A percentile compares a stretch with the other conserved stretches of the same genome.
phyloP scores from a whole-genome alignment of 2,113 vertebrate genomes.

The Canis aureus region DNA sequence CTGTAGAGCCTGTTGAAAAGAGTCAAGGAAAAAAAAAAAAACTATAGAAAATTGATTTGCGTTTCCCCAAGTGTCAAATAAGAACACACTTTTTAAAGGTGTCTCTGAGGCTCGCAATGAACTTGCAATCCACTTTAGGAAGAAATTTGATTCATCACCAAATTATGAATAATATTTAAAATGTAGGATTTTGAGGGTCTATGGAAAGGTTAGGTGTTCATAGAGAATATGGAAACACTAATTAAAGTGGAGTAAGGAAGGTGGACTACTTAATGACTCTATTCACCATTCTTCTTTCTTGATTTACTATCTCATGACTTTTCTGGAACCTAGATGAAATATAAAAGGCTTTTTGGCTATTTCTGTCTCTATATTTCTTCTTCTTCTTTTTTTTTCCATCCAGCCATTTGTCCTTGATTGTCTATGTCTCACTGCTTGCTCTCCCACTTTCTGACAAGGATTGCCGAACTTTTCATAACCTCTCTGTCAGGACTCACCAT shows the following conservation, averaged over 20 bases:
- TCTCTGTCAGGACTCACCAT: background rate
- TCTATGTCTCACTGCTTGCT: background rate
- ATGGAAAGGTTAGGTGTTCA: background rate
- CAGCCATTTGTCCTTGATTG: conserved; percentile 18
- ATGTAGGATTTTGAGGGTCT: background rate
- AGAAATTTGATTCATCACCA: conserved; percentile 39
- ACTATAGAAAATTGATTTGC: conserved; percentile 49
- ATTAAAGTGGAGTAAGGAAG: conserved; percentile 12
- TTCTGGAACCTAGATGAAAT: conserved; percentile 45
- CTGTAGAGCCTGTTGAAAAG: background rate
- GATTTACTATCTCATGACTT: conserved; percentile 46
- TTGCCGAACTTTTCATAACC: conserved; percentile 11
- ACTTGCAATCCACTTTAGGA: background rate
- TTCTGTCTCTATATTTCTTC: conserved; percentile 7
- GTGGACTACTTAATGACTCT: conserved; percentile 18
- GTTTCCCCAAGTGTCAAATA: conserved; percentile 41
- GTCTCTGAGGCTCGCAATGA: background rate
- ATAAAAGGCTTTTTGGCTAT: conserved; percentile 23
- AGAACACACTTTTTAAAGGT: conserved; percentile 47
- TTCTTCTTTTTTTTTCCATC: background rate
- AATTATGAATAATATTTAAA: conserved; percentile 64
- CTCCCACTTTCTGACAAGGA: background rate
- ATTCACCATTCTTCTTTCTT: conserved; percentile 34
- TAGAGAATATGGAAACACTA: conserved; percentile 27
- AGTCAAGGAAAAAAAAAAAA: background rate